Evolutionary conservation across 2,797 vertebrate species (phyloP).

Genomic region (Diglossa cyanea): DNA sequence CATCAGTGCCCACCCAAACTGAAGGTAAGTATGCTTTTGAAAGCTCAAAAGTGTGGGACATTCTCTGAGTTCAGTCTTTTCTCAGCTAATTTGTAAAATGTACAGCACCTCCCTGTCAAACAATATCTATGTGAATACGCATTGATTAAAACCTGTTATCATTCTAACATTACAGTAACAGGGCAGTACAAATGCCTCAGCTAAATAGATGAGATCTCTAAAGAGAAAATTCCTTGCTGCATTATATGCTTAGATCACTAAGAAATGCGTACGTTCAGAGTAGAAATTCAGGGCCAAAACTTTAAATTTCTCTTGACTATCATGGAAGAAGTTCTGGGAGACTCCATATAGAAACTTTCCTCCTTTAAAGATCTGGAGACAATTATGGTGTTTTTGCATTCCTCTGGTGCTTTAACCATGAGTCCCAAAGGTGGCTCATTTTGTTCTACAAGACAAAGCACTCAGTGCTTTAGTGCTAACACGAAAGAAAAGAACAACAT

Average conservation of each 20-base stretch:
- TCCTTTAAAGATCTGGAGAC: background rate
- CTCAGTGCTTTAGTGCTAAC: background rate
- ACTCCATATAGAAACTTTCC: background rate
- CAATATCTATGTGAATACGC: background rate
- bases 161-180: background rate
- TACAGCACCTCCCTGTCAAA: background rate
- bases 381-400: background rate
- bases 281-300: background rate
- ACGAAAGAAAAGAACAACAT: background rate
- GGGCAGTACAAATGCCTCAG: background rate
- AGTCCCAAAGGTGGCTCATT: background rate
- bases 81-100: background rate
- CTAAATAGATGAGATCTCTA: background rate
- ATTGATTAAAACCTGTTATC: background rate
- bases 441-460: background rate
- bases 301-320: background rate
- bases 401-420: background rate
- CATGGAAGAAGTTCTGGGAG: background rate
- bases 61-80: background rate
- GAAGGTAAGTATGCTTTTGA: background rate
- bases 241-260: background rate
- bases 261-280: rapidly evolving
- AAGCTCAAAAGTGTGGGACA: background rate
- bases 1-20: background rate
- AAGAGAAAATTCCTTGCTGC: background rate